phyloP scores from a whole-genome alignment of 2,888 invertebrate genomes.

The Mesoligia furuncula region DNA sequence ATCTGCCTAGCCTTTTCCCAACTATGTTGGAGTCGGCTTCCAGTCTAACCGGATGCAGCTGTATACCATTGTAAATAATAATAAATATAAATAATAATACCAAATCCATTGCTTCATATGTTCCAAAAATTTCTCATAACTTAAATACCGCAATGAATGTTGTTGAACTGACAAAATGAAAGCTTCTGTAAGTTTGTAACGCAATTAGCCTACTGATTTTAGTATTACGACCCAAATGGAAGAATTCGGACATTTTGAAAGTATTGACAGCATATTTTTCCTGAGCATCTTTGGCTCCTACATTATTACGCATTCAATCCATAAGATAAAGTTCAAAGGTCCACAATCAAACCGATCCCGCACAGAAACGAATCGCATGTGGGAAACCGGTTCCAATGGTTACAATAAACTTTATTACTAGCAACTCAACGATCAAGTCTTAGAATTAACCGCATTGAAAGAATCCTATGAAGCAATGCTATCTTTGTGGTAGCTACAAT shows the following conservation, averaged over 20 bases:
- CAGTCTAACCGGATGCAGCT: no score
- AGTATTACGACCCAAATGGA: neutral
- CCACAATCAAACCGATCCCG: conserved; percentile 35
- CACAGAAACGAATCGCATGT: conserved; percentile 45
- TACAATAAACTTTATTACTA: conserved; percentile 61
- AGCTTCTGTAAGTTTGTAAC: neutral
- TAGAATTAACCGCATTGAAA: conserved; percentile 64
- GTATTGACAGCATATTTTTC: neutral
- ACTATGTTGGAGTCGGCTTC: no score
- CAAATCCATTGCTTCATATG: neutral
- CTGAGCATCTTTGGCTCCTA: neutral
- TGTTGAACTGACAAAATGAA: neutral
- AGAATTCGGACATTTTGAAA: neutral
- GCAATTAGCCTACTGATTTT: neutral
- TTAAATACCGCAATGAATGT: neutral
- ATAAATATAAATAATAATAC: no score
- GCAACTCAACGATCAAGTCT: conserved; percentile 55
- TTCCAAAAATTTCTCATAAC: neutral
- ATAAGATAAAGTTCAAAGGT: conserved; percentile 46
- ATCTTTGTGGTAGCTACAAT: conserved; percentile 54
- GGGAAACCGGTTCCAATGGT: conserved; percentile 60
- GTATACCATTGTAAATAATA: no score
- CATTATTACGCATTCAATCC: neutral
- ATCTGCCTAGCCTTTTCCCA: no score
- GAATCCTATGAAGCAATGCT: conserved; percentile 62